Evolutionary conservation across 2,888 invertebrate genomes (phyloP).

Genomic region (Sarcophaga caerulescens): DNA sequence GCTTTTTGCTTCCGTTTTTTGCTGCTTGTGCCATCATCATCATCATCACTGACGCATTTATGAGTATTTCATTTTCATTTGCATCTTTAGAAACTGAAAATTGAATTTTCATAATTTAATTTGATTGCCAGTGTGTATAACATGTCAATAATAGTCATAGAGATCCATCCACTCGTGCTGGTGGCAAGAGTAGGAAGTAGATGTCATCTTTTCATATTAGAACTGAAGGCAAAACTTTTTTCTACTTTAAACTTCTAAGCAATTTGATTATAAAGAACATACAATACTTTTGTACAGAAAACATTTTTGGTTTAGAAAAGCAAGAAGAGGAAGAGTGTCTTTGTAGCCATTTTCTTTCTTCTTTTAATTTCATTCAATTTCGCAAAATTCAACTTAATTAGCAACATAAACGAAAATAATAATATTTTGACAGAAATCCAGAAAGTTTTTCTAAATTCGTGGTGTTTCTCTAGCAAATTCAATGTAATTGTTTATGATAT

Average conservation of each 20-base stretch:
- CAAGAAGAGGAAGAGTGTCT: background rate
- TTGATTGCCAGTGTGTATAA: constrained; percentile 53
- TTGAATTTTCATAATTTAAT: constrained; percentile 68
- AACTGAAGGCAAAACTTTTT: background rate
- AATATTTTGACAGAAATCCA: background rate
- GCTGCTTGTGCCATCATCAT: constrained; percentile 20
- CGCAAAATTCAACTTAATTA: background rate
- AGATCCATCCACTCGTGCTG: background rate
- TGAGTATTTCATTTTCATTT: constrained; percentile 53
- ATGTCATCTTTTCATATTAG: background rate
- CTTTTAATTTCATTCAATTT: background rate
- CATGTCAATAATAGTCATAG: constrained; percentile 49
- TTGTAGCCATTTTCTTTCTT: background rate
- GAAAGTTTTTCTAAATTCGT: background rate
- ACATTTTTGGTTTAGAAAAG: constrained; percentile 24
- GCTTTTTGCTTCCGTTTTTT: constrained; percentile 1
- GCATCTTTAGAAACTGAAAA: constrained; percentile 64
- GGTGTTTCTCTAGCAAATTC: constrained; percentile 19
- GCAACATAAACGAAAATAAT: background rate
- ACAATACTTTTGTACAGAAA: constrained; percentile 32
- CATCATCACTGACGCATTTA: constrained; percentile 46
- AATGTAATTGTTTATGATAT: constrained; percentile 32
- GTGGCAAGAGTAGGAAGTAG: background rate
- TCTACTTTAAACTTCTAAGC: constrained; percentile 55
- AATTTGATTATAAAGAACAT: constrained; percentile 56